A percentile compares a stretch with the other conserved stretches of the same genome.
Evolutionary conservation across 2,113 vertebrate species (phyloP).

Genomic region (Dascyllus trimaculatus): DNA sequence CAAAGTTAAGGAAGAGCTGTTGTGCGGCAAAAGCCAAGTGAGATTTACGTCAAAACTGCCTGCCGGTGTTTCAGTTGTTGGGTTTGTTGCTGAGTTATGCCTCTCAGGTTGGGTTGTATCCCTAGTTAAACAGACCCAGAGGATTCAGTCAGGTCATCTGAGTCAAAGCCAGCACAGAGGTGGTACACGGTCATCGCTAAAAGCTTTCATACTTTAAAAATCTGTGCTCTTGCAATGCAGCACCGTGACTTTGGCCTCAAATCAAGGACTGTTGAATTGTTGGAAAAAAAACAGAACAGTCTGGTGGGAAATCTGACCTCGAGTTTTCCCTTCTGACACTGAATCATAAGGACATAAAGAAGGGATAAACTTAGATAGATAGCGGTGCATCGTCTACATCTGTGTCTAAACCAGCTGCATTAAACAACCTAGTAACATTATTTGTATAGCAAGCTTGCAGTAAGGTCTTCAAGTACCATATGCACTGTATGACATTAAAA

Average conservation of each 20-base stretch:
- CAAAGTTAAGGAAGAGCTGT: slow-evolving; percentile 5
- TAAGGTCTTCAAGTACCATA: no score
- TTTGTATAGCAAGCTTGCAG: slow-evolving; percentile 1
- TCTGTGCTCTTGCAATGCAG: no score
- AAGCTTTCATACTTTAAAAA: background rate
- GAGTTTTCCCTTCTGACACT: background rate
- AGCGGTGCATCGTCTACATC: background rate
- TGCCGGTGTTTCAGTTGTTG: background rate
- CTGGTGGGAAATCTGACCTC: background rate
- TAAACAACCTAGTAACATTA: background rate
- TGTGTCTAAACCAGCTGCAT: background rate
- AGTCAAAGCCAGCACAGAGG: no score
- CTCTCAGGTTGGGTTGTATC: background rate
- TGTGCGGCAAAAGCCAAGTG: background rate
- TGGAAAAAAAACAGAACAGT: background rate
- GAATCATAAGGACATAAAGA: background rate
- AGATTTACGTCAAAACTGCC: background rate
- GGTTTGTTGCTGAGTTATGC: background rate
- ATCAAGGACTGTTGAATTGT: no score
- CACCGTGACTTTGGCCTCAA: no score
- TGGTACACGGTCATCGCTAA: background rate
- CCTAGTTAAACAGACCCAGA: no score
- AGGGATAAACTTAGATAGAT: background rate
- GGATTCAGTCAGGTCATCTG: no score
- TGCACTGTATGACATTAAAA: no score